Percentiles rank a stretch among this genome's conserved stretches.
Conservation (phyloP, 2,888 invertebrate genomes). For the Apocheima hispidaria region DNA sequence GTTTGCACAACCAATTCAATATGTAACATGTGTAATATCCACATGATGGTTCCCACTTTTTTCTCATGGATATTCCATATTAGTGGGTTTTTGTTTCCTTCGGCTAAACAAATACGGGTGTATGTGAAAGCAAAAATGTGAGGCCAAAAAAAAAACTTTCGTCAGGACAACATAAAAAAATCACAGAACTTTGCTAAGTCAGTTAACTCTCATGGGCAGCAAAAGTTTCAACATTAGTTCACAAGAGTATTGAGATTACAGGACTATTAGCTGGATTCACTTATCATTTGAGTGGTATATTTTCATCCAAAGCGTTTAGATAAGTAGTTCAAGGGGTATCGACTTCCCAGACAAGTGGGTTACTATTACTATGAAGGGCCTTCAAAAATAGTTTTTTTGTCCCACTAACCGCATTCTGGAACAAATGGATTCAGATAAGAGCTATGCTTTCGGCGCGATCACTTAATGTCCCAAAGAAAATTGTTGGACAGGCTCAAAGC, state of each 20-base stretch:
- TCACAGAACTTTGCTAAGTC: constrained; percentile 23
- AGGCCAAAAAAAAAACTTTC: constrained; percentile 49
- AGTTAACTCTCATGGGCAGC: constrained; percentile 24
- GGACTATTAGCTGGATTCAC: constrained; percentile 44
- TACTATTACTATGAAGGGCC: constrained; percentile 69
- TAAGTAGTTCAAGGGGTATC: constrained; percentile 79
- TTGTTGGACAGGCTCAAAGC: constrained; percentile 27
- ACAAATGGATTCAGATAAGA: constrained; percentile 55
- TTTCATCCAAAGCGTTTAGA: constrained; percentile 56
- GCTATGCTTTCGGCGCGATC: constrained; percentile 42
- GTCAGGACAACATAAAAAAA: constrained; percentile 48
- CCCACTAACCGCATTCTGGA: constrained; percentile 74
- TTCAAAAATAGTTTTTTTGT: constrained; percentile 70
- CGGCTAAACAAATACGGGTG: constrained; percentile 56
- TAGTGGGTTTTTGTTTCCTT: constrained; percentile 63
- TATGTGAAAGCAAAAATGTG: constrained; percentile 67
- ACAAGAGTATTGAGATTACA: constrained; percentile 41
- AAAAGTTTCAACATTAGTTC: constrained; percentile 27
- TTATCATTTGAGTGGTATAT: constrained; percentile 52
- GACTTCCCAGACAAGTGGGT: constrained; percentile 69
- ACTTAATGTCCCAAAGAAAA: constrained; percentile 41
- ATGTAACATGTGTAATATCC: constrained; percentile 61
- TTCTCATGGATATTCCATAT: constrained; percentile 45
- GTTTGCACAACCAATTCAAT: constrained; percentile 64
- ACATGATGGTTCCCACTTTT: constrained; percentile 60